These are phyloP conservation scores for Podarcis lilfordi DNA, from an alignment of 2,797 vertebrate genomes.

Conservation along the genomic window DNA sequence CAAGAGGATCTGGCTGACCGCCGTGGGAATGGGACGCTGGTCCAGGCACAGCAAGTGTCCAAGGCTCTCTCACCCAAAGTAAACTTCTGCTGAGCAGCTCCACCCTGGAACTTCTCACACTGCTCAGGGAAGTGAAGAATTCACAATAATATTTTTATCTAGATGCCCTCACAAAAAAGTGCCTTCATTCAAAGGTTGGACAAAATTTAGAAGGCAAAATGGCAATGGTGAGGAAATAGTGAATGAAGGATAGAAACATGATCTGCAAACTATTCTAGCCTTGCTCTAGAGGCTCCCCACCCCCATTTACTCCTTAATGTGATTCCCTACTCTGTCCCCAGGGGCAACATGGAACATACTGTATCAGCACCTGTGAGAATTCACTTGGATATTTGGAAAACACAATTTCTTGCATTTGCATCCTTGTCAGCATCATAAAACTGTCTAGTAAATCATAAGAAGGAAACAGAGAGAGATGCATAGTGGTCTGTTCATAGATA, in stretches of 20 bases:
- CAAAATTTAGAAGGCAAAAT: not conserved
- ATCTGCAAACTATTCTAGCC: not conserved
- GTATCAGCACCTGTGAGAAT: not conserved
- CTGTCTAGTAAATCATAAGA: slow-evolving; percentile 19
- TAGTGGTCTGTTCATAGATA: slow-evolving; percentile 35
- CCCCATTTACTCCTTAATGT: not conserved
- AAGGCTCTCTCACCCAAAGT: not conserved
- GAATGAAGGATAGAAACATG: not conserved
- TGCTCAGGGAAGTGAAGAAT: not conserved
- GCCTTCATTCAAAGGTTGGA: rapidly evolving
- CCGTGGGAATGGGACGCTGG: no score
- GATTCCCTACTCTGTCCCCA: not conserved
- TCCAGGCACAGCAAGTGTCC: not conserved
- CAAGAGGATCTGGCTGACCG: no score
- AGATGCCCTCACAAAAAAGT: slow-evolving; percentile 14
- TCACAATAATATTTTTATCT: not conserved
- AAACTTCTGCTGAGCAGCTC: not conserved
- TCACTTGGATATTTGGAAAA: not conserved
- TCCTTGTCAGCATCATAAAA: slow-evolving; percentile 37
- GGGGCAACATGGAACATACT: not conserved
- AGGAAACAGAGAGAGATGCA: slow-evolving; percentile 11
- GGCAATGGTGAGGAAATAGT: not conserved
- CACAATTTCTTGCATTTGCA: not conserved
- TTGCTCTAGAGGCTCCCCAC: rapidly evolving
- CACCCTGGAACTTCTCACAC: not conserved